A percentile compares a stretch with the other conserved stretches of the same genome.
Evolutionary conservation across 2,797 vertebrate species (phyloP).

Genomic region (Menidia menidia): DNA sequence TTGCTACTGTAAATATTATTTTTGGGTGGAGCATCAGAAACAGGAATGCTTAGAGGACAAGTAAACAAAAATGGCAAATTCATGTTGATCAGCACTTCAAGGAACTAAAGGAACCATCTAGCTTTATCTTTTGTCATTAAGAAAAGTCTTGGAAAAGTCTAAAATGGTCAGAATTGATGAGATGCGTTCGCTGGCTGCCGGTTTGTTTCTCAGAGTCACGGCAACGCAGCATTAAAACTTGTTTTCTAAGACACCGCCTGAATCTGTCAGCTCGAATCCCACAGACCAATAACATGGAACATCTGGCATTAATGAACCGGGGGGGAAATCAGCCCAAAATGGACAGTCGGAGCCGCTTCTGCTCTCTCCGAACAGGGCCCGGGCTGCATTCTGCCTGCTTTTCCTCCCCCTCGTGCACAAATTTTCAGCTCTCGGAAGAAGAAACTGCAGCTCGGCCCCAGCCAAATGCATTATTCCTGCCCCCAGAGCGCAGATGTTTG

Average conservation of each 20-base stretch:
- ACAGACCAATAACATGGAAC: constrained; percentile 20
- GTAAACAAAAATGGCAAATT: neutral
- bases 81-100: neutral
- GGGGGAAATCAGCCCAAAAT: constrained; percentile 19
- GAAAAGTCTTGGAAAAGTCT: neutral
- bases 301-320: constrained; percentile 29
- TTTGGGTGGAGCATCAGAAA: constrained; percentile 7
- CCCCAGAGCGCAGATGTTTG: constrained; percentile 62
- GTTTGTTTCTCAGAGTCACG: constrained; percentile 38
- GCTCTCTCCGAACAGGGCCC: neutral
- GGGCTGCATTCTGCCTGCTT: neutral
- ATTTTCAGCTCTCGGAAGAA: constrained; percentile 25
- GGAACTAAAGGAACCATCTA: neutral
- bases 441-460: constrained; percentile 9
- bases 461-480: constrained; percentile 47
- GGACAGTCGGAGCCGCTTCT: constrained; percentile 4
- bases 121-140: neutral
- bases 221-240: constrained; percentile 14
- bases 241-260: constrained; percentile 18
- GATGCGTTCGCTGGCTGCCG: constrained; percentile 10
- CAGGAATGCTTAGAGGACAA: constrained; percentile 2
- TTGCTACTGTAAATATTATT: neutral
- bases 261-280: neutral
- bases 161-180: neutral
- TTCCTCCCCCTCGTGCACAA: constrained; percentile 4